Base-by-base conservation (phyloP, 2,113 vertebrate genomes). In the Garra rufa region DNA sequence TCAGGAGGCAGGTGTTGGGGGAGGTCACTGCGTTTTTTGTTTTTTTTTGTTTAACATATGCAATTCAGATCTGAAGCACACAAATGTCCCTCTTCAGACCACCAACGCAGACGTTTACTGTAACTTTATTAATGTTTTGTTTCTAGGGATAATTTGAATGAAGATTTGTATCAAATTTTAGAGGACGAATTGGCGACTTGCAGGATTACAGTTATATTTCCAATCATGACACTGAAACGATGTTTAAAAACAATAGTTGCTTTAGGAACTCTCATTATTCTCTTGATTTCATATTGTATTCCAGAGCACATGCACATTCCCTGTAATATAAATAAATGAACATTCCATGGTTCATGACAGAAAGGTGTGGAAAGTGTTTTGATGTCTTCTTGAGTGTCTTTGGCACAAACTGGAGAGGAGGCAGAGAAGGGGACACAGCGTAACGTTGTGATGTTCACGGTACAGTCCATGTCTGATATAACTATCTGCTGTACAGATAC, bases 31-130 rank as follows among this genome's bases (percentile, higher is more conserved):
- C n/a, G n/a, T n/a, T n/a, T 44, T 59, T 24, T 63, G 24, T 55
- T 89, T 90, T 90, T 38, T 86, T 73, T 90, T n/a, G n/a, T n/a
- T 91, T 82, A 80, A 85, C 90, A 89, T 92, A 92, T 93, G 93
- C 92, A 93, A 92, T 87, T 89, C 83, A 85, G 57, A 59, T 71
- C 82, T 87, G 83, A 92, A 91, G 89, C 91, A 91, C 89, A 90
- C 85, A 81, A 84, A 80, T 34, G 82, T 80, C 73, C 78, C 38
- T 83, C 9, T 41, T 65, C 50, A 82, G 69, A 75, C 28, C 57
- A 87, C 63, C 24, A 88, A 81, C 83, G 85, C 83, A 76, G 76
- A 81, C 74, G 67, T 77, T 67, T 38, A 89, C 74, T 59, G 30
- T 85, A 46, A 77, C 44, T 43, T 46, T 77, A 34, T 46, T 77